Conservation (phyloP, 2,797 vertebrate species). For the Heteromormyrus szaboi region DNA sequence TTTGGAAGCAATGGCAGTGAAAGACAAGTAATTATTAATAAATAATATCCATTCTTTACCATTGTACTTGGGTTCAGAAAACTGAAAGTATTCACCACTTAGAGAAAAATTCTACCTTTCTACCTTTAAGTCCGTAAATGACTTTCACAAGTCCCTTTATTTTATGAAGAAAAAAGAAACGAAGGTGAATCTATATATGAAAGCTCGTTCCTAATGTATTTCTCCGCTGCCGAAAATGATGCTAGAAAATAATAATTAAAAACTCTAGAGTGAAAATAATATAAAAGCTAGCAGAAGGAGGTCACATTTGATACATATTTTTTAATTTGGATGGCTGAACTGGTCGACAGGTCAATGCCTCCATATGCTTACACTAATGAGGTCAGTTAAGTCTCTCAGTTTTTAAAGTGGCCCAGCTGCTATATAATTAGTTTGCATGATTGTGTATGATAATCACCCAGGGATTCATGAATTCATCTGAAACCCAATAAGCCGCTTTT, state of each 20-base stretch:
- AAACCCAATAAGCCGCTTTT: slow-evolving; percentile 43
- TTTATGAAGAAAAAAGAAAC: background rate
- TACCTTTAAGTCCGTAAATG: background rate
- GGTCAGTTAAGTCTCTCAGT: slow-evolving; percentile 53
- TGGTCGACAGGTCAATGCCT: slow-evolving; percentile 42
- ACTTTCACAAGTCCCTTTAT: background rate
- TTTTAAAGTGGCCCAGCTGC: slow-evolving; percentile 52
- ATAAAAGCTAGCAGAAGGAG: slow-evolving; percentile 33
- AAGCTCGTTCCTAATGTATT: background rate
- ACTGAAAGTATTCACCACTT: background rate
- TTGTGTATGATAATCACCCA: slow-evolving; percentile 59
- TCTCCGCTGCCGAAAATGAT: background rate
- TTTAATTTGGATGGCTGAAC: slow-evolving; percentile 46
- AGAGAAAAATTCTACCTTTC: background rate
- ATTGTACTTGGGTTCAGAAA: background rate
- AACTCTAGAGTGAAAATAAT: slow-evolving; percentile 12
- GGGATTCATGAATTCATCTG: slow-evolving; percentile 56
- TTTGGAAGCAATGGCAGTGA: background rate
- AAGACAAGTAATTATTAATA: background rate
- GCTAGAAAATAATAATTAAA: background rate
- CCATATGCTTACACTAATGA: slow-evolving; percentile 64
- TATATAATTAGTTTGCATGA: slow-evolving; percentile 54
- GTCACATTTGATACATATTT: slow-evolving; percentile 39
- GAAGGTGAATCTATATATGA: background rate
- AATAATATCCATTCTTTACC: background rate